Conservation (phyloP, 2,113 vertebrate genomes). For the Callipepla californica region DNA sequence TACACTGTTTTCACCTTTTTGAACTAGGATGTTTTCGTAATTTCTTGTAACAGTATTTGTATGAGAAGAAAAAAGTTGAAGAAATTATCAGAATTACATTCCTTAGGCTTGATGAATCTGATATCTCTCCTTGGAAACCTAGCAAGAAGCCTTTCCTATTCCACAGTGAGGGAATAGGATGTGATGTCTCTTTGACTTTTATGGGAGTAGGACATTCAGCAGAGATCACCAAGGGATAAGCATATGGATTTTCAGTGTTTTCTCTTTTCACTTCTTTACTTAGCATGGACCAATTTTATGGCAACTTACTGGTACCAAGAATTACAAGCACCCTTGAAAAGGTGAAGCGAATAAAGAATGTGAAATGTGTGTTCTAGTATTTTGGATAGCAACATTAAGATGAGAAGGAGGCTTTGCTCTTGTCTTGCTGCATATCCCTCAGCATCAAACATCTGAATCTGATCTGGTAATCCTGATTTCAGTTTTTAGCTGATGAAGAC, state of each 20-base stretch:
- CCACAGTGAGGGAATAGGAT: not conserved
- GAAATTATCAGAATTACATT: not conserved
- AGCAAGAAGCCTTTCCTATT: not conserved
- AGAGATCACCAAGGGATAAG: constrained; percentile 9
- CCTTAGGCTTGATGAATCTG: not conserved
- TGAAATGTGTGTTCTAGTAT: not conserved
- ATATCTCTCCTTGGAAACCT: not conserved
- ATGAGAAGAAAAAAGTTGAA: not conserved
- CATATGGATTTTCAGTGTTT: constrained; percentile 53
- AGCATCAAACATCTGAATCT: not conserved
- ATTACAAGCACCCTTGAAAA: constrained; percentile 5
- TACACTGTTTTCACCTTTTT: too few relatives aligned
- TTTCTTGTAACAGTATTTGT: not conserved
- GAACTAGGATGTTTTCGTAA: too few relatives aligned
- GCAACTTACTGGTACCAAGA: constrained; percentile 6
- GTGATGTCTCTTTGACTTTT: too few relatives aligned
- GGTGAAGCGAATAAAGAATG: not conserved
- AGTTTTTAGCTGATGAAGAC: not conserved
- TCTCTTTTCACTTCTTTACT: constrained; percentile 27
- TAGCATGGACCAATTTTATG: constrained; percentile 22
- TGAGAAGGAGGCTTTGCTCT: not conserved
- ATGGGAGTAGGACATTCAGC: not conserved
- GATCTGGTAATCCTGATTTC: not conserved
- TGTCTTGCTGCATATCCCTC: not conserved
- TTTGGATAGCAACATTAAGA: not conserved